Evolutionary conservation across 2,113 vertebrate genomes (phyloP).

Genomic region (Seriola quinqueradiata): DNA sequence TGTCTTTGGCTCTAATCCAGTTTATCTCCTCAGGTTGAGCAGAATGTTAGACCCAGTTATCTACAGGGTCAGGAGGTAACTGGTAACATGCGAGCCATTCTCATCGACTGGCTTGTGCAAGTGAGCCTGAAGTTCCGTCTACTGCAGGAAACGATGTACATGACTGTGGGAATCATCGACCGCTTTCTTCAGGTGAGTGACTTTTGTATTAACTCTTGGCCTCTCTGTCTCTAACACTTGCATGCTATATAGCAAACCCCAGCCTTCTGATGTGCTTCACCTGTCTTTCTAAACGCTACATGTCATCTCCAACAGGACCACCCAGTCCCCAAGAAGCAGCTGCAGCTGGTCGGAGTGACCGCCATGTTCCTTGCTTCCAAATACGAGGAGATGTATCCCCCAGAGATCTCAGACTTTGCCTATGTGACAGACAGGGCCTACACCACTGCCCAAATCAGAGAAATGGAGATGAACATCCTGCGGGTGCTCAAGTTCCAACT

Average conservation of each 20-base stretch:
- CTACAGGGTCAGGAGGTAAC: constrained; percentile 86
- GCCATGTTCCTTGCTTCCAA: constrained; percentile 93
- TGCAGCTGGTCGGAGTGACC: constrained; percentile 90
- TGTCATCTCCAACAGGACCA: constrained; percentile 76
- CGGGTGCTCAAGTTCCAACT: constrained; percentile 86
- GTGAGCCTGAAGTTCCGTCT: constrained; percentile 88
- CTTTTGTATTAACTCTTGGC: no score
- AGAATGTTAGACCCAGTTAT: constrained; percentile 83
- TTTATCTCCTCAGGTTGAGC: constrained; percentile 76
- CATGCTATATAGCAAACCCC: no score
- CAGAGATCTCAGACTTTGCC: constrained; percentile 85
- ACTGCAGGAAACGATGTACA: constrained; percentile 91
- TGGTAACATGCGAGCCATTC: constrained; percentile 88
- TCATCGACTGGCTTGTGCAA: constrained; percentile 93
- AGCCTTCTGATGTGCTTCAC: no score
- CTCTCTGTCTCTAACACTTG: no score
- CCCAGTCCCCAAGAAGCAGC: constrained; percentile 84
- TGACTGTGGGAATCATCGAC: constrained; percentile 89
- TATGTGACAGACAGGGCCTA: constrained; percentile 86
- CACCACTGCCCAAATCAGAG: constrained; percentile 85
- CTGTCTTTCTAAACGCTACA: not conserved
- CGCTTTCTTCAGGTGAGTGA: constrained; percentile 89
- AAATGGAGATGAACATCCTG: constrained; percentile 90
- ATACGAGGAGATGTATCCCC: constrained; percentile 89
- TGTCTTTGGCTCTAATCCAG: not conserved